Evolutionary conservation across 2,113 vertebrate genomes (phyloP).

Genomic region (Mixornis gularis): DNA sequence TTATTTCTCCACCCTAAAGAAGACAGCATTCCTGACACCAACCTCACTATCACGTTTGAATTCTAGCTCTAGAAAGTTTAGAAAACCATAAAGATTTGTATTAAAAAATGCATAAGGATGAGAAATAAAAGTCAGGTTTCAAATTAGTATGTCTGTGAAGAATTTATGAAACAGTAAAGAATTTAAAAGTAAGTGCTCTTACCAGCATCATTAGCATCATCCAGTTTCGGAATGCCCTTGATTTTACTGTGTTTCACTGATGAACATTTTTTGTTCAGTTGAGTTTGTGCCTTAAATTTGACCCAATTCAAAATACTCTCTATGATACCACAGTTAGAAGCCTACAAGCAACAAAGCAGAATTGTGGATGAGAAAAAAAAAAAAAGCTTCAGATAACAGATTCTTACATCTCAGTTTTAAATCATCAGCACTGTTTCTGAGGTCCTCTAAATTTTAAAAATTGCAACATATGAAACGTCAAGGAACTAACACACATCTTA

Average conservation of each 20-base stretch:
- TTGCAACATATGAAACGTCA: not conserved
- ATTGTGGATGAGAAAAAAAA: not conserved
- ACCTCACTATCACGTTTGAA: not conserved
- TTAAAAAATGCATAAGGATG: not conserved
- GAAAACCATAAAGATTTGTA: not conserved
- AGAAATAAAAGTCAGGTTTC: not conserved
- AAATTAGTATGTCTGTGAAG: not conserved
- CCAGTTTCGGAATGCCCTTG: conserved; percentile 97
- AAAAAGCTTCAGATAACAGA: not conserved
- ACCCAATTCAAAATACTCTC: conserved; percentile 99
- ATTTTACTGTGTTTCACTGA: conserved; percentile 99
- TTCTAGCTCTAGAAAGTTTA: not conserved
- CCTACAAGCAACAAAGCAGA: conserved; percentile 71
- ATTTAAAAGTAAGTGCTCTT: conserved; percentile 42
- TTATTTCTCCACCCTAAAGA: not conserved
- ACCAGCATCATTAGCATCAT: conserved; percentile 98
- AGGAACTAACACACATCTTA: not conserved
- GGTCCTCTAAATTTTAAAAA: not conserved
- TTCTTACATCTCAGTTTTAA: not conserved
- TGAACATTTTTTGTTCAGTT: conserved; percentile 98
- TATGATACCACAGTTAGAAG: conserved; percentile 96
- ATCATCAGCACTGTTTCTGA: not conserved
- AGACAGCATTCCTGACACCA: not conserved
- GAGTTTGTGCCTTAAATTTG: conserved; percentile 97
- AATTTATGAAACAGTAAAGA: not conserved